phyloP scores from a whole-genome alignment of 2,888 invertebrate genomes.

The Amorpha juglandis region DNA sequence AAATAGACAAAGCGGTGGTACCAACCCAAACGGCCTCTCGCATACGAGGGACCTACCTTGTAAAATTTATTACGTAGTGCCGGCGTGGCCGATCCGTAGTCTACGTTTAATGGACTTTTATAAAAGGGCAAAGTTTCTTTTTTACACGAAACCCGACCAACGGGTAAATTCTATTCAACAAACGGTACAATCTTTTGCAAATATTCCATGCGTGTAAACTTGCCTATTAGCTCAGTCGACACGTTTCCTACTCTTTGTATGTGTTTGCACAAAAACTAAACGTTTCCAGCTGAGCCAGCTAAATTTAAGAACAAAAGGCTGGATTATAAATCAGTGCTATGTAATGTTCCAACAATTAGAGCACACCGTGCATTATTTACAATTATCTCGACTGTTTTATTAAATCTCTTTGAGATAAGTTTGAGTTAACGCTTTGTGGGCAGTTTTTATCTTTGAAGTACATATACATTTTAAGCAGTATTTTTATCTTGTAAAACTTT shows the following conservation, averaged over 20 bases:
- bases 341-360: constrained; percentile 7
- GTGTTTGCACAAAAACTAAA: not conserved
- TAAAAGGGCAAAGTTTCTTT: too few relatives aligned
- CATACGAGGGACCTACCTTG: too few relatives aligned
- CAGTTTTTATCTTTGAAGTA: not conserved
- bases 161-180: too few relatives aligned
- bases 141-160: too few relatives aligned
- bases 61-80: too few relatives aligned
- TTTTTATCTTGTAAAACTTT: not conserved
- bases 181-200: not conserved
- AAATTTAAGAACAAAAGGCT: not conserved
- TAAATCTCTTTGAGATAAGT: not conserved
- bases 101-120: too few relatives aligned
- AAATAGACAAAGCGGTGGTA: too few relatives aligned
- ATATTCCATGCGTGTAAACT: not conserved
- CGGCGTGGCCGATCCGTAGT: too few relatives aligned
- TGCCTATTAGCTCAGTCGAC: not conserved
- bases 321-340: constrained; percentile 21
- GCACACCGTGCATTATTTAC: not conserved
- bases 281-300: not conserved
- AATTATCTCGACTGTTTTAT: not conserved
- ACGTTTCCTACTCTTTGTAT: not conserved
- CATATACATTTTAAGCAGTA: not conserved
- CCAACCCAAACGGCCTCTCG: too few relatives aligned
- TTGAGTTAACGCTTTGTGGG: not conserved